Evolutionary conservation across 2,113 vertebrate genomes (phyloP).

Genomic region (Syrrhaptes paradoxus): DNA sequence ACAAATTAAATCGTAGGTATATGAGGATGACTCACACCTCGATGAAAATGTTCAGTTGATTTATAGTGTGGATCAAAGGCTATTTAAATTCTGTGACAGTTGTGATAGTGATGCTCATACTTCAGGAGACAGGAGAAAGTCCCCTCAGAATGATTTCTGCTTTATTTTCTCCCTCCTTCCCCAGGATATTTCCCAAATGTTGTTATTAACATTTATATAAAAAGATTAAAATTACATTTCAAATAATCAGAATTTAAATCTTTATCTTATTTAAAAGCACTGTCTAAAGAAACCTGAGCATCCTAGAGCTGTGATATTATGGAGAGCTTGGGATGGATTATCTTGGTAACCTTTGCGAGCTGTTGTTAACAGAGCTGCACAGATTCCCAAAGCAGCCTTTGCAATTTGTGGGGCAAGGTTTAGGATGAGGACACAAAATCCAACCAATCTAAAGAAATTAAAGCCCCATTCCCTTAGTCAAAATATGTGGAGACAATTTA

Average conservation of each 20-base stretch:
- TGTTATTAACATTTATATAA: not conserved
- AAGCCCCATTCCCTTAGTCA: not conserved
- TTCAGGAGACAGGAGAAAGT: not conserved
- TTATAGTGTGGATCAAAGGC: not conserved
- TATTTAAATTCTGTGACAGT: not conserved
- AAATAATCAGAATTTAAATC: slow-evolving; percentile 20
- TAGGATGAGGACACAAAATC: not conserved
- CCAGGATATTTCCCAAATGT: not conserved
- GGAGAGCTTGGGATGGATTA: slow-evolving; percentile 43
- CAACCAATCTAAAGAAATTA: not conserved
- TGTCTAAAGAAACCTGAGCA: not conserved
- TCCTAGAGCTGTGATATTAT: slow-evolving; percentile 36
- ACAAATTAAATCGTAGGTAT: not conserved
- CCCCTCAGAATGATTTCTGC: not conserved
- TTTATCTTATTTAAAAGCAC: not conserved
- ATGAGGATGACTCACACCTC: not conserved
- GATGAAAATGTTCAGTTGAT: not conserved
- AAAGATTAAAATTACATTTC: not conserved
- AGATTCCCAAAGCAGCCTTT: not conserved
- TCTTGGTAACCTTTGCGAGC: slow-evolving; percentile 20
- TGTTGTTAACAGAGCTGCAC: not conserved
- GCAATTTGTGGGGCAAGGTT: not conserved
- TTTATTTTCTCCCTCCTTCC: not conserved
- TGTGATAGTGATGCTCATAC: not conserved
- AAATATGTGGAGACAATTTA: not conserved